Conservation (phyloP, 2,113 vertebrate genomes). For the Mesitornis unicolor region DNA sequence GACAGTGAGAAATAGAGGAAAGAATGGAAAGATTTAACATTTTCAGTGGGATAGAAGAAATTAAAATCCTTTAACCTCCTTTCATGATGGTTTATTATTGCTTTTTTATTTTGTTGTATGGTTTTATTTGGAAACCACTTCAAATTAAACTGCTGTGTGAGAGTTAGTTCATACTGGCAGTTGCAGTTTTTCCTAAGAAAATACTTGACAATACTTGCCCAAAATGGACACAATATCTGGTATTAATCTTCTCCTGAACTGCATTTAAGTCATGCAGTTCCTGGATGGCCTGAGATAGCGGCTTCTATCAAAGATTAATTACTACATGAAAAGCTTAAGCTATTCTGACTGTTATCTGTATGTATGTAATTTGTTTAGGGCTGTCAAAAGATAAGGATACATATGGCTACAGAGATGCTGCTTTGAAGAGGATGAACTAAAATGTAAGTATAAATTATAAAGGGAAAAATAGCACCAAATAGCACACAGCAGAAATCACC, state of each 20-base stretch:
- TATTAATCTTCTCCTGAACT: background rate
- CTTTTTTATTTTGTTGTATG: background rate
- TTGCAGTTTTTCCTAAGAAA: background rate
- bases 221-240: background rate
- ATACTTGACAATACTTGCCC: background rate
- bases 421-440: conserved; percentile 14
- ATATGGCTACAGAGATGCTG: background rate
- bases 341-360: background rate
- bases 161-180: background rate
- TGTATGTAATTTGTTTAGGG: background rate
- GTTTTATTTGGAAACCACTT: background rate
- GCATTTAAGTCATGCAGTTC: background rate
- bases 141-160: background rate
- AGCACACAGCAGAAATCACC: background rate
- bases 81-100: background rate
- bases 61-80: background rate
- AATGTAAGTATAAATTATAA: conserved; percentile 43
- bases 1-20: background rate
- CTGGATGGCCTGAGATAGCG: background rate
- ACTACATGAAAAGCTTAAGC: background rate
- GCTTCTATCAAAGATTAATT: background rate
- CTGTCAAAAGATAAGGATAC: conserved; percentile 1
- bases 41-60: background rate
- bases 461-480: background rate
- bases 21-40: background rate